Evolutionary conservation across 2,113 vertebrate species (phyloP).

Genomic region (Zosterops borbonicus): DNA sequence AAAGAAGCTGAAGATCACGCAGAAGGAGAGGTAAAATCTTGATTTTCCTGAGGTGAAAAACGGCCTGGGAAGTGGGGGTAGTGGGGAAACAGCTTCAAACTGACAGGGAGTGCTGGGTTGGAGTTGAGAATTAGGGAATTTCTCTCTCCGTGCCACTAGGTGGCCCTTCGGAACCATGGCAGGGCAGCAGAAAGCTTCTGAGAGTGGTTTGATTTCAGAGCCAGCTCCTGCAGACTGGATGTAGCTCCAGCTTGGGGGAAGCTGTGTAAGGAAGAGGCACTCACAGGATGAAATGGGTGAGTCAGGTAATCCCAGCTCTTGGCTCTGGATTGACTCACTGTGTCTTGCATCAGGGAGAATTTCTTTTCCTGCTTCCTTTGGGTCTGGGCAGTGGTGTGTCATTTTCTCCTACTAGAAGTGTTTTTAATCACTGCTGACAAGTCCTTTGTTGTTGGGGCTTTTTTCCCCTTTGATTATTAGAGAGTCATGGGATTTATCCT

Average conservation of each 20-base stretch:
- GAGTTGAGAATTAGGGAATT: not conserved
- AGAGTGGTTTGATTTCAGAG: not conserved
- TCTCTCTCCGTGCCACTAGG: not conserved
- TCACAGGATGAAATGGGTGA: not conserved
- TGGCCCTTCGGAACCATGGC: not conserved
- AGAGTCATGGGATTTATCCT: not conserved
- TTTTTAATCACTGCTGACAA: not conserved
- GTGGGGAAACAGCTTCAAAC: not conserved
- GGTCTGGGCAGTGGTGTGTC: not conserved
- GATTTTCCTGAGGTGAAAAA: not conserved
- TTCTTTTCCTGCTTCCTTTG: not conserved
- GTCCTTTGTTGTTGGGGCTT: too few species aligned
- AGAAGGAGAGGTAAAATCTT: conserved; percentile 88
- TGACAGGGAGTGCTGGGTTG: fast-evolving
- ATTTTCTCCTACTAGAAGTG: not conserved
- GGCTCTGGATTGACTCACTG: not conserved
- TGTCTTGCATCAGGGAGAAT: not conserved
- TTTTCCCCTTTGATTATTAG: not conserved
- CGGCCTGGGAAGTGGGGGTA: not conserved
- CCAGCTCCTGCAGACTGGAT: not conserved
- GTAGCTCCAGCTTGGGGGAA: not conserved
- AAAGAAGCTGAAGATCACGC: conserved; percentile 92
- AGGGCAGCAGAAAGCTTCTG: not conserved
- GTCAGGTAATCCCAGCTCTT: not conserved
- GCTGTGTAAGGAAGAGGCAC: not conserved